phyloP scores from a whole-genome alignment of 2,797 vertebrate genomes.

The Acrocephalus scirpaceus region DNA sequence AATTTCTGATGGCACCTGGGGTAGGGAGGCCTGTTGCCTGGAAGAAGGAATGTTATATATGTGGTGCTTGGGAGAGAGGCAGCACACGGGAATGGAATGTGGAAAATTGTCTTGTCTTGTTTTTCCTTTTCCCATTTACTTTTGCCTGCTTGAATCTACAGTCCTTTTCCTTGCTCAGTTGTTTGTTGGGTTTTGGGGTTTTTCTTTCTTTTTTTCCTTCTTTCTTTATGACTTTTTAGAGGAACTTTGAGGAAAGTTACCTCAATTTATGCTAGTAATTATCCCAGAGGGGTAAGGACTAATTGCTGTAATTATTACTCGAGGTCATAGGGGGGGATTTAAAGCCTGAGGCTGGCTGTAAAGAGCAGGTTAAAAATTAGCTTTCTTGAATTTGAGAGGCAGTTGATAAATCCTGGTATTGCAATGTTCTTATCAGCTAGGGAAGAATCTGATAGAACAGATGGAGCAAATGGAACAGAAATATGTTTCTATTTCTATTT shows the following conservation, averaged over 20 bases:
- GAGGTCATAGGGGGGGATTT: neutral
- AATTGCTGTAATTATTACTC: slow-evolving; percentile 37
- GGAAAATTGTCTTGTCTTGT: slow-evolving; percentile 47
- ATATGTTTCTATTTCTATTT: neutral
- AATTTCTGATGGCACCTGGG: slow-evolving; percentile 59
- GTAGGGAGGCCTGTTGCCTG: slow-evolving; percentile 26
- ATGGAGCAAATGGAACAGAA: neutral
- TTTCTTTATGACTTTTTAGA: neutral
- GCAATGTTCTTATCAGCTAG: neutral
- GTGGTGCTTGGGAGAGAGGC: slow-evolving; percentile 11
- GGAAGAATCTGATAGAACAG: neutral
- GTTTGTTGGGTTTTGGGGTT: neutral
- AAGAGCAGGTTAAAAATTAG: neutral
- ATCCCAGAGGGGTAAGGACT: neutral
- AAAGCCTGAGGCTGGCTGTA: neutral
- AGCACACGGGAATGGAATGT: slow-evolving; percentile 42
- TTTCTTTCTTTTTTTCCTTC: neutral
- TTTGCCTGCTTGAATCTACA: neutral
- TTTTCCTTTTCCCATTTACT: slow-evolving; percentile 16
- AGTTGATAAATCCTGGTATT: neutral
- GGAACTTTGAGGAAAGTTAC: neutral
- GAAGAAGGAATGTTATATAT: slow-evolving; percentile 52
- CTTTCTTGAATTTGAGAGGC: neutral
- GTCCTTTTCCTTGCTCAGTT: neutral
- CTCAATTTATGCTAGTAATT: neutral